phyloP scores from a whole-genome alignment of 2,888 invertebrate genomes.

The Argynnis bischoffii region DNA sequence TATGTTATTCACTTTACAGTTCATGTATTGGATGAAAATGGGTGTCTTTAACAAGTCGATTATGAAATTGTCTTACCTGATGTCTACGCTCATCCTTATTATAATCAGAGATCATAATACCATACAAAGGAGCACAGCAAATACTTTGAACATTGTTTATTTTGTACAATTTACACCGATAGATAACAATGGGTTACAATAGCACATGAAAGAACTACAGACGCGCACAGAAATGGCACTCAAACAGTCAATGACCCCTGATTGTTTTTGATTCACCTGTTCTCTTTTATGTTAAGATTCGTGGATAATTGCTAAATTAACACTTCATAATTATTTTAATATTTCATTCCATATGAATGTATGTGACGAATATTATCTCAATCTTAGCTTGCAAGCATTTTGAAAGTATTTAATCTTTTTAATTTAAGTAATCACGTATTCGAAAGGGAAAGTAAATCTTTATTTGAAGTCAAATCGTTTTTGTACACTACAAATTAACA shows the following conservation, averaged over 20 bases:
- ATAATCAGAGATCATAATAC: slow-evolving; percentile 63
- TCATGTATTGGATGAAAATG: slow-evolving; percentile 10
- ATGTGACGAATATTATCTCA: slow-evolving; percentile 13
- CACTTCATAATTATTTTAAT: slow-evolving; percentile 32
- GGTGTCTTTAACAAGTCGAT: slow-evolving; percentile 3
- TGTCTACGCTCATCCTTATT: slow-evolving; percentile 49
- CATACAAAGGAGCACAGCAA: slow-evolving; percentile 52
- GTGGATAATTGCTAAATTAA: slow-evolving; percentile 39
- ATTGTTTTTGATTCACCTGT: slow-evolving; percentile 48
- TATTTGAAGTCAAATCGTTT: slow-evolving; percentile 21
- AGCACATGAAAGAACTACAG: slow-evolving; percentile 63
- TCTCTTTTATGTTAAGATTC: slow-evolving; percentile 42
- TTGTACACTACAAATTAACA: slow-evolving; percentile 29
- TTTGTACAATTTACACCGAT: slow-evolving; percentile 61
- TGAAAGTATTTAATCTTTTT: not conserved
- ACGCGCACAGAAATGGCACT: slow-evolving; percentile 57
- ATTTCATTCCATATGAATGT: slow-evolving; percentile 15
- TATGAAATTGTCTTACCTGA: slow-evolving; percentile 20
- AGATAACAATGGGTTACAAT: slow-evolving; percentile 62
- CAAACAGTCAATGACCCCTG: slow-evolving; percentile 61
- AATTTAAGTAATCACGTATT: slow-evolving; percentile 11
- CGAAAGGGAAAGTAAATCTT: slow-evolving; percentile 25
- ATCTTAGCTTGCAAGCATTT: not conserved
- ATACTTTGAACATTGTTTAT: slow-evolving; percentile 58
- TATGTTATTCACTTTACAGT: not conserved